phyloP scores from a whole-genome alignment of 2,888 invertebrate species.

The Cybosia mesomella region DNA sequence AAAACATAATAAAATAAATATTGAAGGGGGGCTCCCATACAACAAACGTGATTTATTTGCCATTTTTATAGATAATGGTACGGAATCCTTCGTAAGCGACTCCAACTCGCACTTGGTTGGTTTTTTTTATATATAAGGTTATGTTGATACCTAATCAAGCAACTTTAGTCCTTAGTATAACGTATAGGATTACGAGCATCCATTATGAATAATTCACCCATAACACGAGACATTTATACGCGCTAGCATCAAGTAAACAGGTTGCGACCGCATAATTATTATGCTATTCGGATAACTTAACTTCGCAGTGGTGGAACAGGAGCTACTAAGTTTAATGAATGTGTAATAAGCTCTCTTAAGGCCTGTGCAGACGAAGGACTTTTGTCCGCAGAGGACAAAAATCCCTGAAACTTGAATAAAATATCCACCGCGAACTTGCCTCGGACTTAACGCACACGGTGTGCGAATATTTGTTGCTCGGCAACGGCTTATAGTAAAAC shows the following conservation, averaged over 20 bases:
- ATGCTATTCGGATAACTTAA: slow-evolving; percentile 6
- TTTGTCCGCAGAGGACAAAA: not conserved
- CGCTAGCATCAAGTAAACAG: not conserved
- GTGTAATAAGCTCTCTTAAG: slow-evolving; percentile 3
- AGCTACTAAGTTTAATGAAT: not conserved
- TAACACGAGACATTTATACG: not conserved
- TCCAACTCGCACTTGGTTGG: too few relatives aligned
- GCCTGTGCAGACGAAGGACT: not conserved
- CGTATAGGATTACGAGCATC: not conserved
- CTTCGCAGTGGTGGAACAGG: not conserved
- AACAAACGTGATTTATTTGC: too few relatives aligned
- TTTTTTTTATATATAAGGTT: not conserved
- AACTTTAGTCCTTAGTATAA: not conserved
- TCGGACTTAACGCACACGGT: not conserved
- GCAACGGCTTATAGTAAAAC: too few relatives aligned
- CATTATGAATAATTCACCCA: not conserved
- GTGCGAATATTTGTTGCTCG: not conserved
- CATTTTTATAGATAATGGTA: too few relatives aligned
- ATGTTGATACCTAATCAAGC: not conserved
- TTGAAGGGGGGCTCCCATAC: too few relatives aligned
- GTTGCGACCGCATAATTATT: slow-evolving; percentile 2
- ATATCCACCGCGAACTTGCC: not conserved
- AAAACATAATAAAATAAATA: too few relatives aligned
- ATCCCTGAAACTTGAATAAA: too few relatives aligned
- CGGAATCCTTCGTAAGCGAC: too few relatives aligned